Base-by-base conservation (phyloP, 2,113 vertebrate species). In the Apus apus region DNA sequence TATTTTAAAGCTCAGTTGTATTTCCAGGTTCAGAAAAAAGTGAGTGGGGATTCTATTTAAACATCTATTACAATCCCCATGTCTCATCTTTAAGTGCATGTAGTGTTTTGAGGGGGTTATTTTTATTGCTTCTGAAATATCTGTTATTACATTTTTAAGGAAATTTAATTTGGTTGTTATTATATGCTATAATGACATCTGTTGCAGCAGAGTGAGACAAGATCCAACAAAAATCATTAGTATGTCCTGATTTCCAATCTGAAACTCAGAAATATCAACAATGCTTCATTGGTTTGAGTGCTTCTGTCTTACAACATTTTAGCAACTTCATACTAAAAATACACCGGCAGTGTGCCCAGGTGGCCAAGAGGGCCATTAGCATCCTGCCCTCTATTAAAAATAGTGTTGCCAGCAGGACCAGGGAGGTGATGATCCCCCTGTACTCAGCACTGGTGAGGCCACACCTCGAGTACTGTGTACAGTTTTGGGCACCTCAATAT, bases 211-310 rank as follows among this genome's bases (percentile, higher is more conserved):
- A 95, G 36, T 97, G 65, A 97, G 70, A 92, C 54, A 94, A 57
- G 70, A 90, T 45, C 62, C 94, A 70, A 74, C 19, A 94, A 85
- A 93, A 97, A 96, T 91, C 82, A 92, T 94, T 97, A 96, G 58
- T 92, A 87, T 93, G 96, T 96, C 61, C 53, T 71, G 57, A 68
- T 96, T 96, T 96, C 54, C 53, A 87, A 53, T 73, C 67, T 96
- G 92, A 94, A 96, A 86, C 72, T 78, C 57, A 62, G 68, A 94
- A 85, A 93, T 96, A 97, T 83, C 90, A 94, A 79, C 51, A 88
- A 56, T 87, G 82, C 60, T 97, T 96, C 93, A 92, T 73, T 94
- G 70, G 27, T 95, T 93, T 94, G 60, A 95, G 46, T 81, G 73
- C 74, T 97, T 94, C 54, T 83, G 17, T 91, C 91, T 71, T 91